Percentiles rank a stretch among this genome's conserved stretches.
Conservation (phyloP, 2,113 vertebrate species). For the Calidris pugnax region DNA sequence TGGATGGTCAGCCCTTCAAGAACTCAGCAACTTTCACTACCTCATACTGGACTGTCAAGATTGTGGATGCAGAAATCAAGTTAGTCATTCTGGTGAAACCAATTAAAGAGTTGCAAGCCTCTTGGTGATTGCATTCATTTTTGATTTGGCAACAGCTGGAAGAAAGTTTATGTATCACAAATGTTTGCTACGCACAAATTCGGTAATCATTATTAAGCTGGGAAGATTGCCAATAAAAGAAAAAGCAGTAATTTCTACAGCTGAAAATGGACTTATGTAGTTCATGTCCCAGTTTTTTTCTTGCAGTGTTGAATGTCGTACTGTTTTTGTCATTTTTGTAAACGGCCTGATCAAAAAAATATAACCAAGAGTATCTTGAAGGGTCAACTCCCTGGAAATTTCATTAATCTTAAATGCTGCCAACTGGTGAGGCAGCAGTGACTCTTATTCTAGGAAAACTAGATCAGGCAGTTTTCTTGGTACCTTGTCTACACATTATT, state of each 20-base stretch:
- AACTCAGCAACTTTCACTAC: background rate
- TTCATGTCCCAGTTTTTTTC: background rate
- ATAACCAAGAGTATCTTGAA: background rate
- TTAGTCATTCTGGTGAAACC: background rate
- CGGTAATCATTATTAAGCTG: slow-evolving; percentile 10
- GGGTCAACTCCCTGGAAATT: background rate
- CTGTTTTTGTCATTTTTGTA: background rate
- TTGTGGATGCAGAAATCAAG: background rate
- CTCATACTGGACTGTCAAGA: background rate
- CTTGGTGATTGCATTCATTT: slow-evolving; percentile 13
- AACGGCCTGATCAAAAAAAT: background rate
- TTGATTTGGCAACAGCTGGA: slow-evolving; percentile 3
- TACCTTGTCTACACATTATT: background rate
- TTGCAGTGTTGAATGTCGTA: background rate
- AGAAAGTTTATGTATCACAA: slow-evolving; percentile 25
- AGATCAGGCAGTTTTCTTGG: background rate
- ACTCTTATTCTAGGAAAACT: background rate
- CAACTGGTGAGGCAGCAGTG: background rate
- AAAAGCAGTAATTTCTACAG: background rate
- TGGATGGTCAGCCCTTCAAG: background rate
- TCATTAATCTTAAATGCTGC: background rate
- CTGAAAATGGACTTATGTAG: background rate
- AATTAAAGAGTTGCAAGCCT: slow-evolving; percentile 27
- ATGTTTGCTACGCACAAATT: slow-evolving; percentile 29
- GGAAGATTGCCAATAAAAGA: slow-evolving; percentile 9